A percentile compares a stretch with the other conserved stretches of the same genome.
phyloP scores from a whole-genome alignment of 1,140 invertebrate species.

The Charaxes varanes region DNA sequence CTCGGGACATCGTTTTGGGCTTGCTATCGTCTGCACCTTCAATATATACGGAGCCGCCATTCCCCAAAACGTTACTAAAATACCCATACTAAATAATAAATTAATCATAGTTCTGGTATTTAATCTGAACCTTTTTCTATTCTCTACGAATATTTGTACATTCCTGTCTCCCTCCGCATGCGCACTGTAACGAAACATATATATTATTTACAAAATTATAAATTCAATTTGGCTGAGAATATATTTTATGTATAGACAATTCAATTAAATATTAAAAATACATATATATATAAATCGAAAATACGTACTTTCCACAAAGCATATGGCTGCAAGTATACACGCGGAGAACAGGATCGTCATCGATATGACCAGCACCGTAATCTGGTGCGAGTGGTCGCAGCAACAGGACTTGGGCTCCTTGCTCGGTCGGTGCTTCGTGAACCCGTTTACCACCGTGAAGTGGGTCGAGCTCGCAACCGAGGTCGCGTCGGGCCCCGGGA shows the following conservation, averaged over 20 bases:
- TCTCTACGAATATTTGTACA: constrained; percentile 59
- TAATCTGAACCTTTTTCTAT: constrained; percentile 2
- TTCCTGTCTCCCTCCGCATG: constrained; percentile 62
- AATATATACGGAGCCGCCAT: too few relatives aligned
- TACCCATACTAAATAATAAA: too few relatives aligned
- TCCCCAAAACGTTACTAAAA: too few relatives aligned
- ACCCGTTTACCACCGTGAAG: constrained; percentile 88
- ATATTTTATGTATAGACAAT: too few relatives aligned
- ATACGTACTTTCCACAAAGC: constrained; percentile 80
- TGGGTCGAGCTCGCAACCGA: constrained; percentile 90
- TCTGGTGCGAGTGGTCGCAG: constrained; percentile 83
- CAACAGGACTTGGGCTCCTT: constrained; percentile 76
- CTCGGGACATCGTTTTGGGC: too few relatives aligned
- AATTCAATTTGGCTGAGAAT: too few relatives aligned
- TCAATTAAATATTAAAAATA: too few relatives aligned
- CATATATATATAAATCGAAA: too few relatives aligned
- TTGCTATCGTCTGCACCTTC: too few relatives aligned
- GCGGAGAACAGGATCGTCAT: constrained; percentile 86
- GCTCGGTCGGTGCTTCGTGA: constrained; percentile 76
- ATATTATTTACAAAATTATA: too few relatives aligned
- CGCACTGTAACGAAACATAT: constrained; percentile 52
- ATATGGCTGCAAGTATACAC: constrained; percentile 83
- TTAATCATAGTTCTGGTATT: too few relatives aligned
- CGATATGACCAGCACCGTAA: constrained; percentile 85
- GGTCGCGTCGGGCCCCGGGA: constrained; percentile 75